phyloP scores from a whole-genome alignment of 2,888 invertebrate species.

The Ophioninae sp. region DNA sequence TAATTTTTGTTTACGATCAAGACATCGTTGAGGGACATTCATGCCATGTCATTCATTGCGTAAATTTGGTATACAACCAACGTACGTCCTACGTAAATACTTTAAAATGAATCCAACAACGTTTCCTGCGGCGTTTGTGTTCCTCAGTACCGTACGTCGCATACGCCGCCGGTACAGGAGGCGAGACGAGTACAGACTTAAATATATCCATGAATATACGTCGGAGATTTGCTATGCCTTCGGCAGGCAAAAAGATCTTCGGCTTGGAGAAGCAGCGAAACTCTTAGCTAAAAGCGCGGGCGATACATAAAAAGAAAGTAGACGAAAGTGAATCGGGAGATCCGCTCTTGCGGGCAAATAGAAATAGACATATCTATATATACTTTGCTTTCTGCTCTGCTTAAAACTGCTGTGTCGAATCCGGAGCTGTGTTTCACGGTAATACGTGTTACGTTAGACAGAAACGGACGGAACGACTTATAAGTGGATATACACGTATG shows the following conservation, averaged over 20 bases:
- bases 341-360: conserved; percentile 39
- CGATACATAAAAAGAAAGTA: conserved; percentile 61
- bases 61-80: conserved; percentile 35
- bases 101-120: conserved; percentile 1
- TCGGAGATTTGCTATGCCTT: conserved; percentile 40
- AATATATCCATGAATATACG: neutral
- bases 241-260: conserved; percentile 38
- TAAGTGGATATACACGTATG: neutral
- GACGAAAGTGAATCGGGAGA: conserved; percentile 59
- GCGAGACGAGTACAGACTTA: conserved; percentile 48
- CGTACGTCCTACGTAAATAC: neutral
- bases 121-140: conserved; percentile 49
- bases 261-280: conserved; percentile 16
- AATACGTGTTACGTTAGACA: conserved; percentile 60
- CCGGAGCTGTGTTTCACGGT: conserved; percentile 31
- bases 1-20: too few species aligned
- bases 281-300: conserved; percentile 38
- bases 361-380: conserved; percentile 12
- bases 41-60: conserved; percentile 43
- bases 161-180: conserved; percentile 47
- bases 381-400: conserved; percentile 43
- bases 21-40: too few species aligned
- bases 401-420: conserved; percentile 39
- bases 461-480: conserved; percentile 53
- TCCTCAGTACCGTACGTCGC: conserved; percentile 35